A percentile compares a stretch with the other conserved stretches of the same genome.
These are phyloP conservation scores for Megathymus violae DNA, from an alignment of 1,140 invertebrate genomes.

Conservation along the genomic window DNA sequence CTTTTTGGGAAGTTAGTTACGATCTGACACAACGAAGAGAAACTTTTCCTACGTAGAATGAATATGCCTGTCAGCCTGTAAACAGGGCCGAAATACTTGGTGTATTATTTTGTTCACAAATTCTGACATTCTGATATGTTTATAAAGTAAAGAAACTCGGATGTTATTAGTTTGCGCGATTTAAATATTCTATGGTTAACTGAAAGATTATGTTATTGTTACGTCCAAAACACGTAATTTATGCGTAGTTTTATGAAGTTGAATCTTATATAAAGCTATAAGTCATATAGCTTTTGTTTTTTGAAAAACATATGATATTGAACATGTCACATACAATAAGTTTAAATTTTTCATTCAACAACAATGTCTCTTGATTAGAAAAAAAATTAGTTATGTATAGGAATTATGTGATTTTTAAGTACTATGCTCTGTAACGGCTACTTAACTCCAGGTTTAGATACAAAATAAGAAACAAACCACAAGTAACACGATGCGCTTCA, in stretches of 20 bases:
- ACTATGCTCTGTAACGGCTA: no score
- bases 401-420: no score
- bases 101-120: conserved; percentile 52
- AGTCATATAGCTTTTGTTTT: no score
- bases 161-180: conserved; percentile 34
- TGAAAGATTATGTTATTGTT: conserved; percentile 28
- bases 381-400: no score
- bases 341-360: no score
- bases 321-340: no score
- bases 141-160: conserved; percentile 24
- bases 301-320: no score
- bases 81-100: conserved; percentile 55
- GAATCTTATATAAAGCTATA: no score
- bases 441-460: no score
- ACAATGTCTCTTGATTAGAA: no score
- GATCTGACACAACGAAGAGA: conserved; percentile 64
- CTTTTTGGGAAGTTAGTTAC: conserved; percentile 56
- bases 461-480: conserved; percentile 7
- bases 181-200: conserved; percentile 32
- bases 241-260: no score
- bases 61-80: conserved; percentile 72
- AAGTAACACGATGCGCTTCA: conserved; percentile 4
- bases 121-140: conserved; percentile 38
- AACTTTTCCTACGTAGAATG: conserved; percentile 81
- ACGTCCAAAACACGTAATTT: conserved; percentile 18